A percentile compares a stretch with the other conserved stretches of the same genome.
Conservation (phyloP, 2,888 invertebrate species). For the Nebria brevicollis region DNA sequence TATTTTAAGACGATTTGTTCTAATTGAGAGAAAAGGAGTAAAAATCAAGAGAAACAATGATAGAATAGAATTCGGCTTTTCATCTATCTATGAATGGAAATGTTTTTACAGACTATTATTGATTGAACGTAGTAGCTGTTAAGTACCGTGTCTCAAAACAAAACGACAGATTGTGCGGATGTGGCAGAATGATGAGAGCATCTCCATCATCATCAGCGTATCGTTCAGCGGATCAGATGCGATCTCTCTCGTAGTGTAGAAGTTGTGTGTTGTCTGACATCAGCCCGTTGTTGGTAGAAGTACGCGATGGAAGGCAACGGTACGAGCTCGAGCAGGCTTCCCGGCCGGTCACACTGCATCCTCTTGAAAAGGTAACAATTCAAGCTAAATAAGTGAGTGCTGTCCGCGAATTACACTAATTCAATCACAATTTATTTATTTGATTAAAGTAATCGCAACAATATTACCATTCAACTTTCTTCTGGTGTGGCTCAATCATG, state of each 20-base stretch:
- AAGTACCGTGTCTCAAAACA: background rate
- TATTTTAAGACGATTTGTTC: background rate
- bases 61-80: too few species aligned
- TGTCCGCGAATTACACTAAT: background rate
- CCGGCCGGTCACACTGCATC: slow-evolving; percentile 10
- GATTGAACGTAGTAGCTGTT: slow-evolving; percentile 1
- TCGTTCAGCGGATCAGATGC: background rate
- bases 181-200: background rate
- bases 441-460: background rate
- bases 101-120: background rate
- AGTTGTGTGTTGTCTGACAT: background rate
- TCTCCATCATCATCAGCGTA: background rate
- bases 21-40: background rate
- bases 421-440: background rate
- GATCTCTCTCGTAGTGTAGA: background rate
- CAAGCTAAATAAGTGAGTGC: slow-evolving; percentile 39
- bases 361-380: slow-evolving; percentile 44
- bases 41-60: background rate
- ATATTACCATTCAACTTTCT: background rate
- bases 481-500: background rate
- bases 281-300: slow-evolving; percentile 8
- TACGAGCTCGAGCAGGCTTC: background rate
- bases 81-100: background rate
- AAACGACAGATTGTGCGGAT: background rate
- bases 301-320: background rate